Conservation (phyloP, 1,140 invertebrate genomes). For the Papilio aristodemus region DNA sequence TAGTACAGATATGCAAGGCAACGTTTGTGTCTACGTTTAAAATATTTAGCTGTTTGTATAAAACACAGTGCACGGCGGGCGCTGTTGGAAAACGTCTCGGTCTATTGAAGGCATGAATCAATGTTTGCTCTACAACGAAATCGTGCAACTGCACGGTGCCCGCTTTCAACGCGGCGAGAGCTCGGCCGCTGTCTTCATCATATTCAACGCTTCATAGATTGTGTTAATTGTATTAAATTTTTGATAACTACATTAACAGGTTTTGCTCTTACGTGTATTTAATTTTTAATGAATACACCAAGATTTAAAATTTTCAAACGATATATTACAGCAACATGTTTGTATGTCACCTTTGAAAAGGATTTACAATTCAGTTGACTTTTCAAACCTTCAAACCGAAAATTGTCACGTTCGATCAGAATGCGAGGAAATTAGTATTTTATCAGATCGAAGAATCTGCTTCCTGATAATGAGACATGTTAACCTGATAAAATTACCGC, state of each 20-base stretch:
- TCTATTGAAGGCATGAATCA: conserved; percentile 55
- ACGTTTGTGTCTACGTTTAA: background rate
- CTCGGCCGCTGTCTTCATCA: background rate
- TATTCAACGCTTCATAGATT: conserved; percentile 3
- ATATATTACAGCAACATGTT: no score
- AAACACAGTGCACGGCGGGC: background rate
- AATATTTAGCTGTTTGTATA: background rate
- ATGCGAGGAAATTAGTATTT: no score
- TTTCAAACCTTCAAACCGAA: no score
- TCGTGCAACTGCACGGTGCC: conserved; percentile 44
- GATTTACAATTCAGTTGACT: no score
- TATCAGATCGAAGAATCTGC: no score
- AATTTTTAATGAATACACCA: background rate
- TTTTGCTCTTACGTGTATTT: background rate
- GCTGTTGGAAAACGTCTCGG: conserved; percentile 46
- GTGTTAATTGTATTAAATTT: conserved; percentile 9
- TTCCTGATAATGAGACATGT: no score
- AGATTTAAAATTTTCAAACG: background rate
- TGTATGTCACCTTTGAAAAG: no score
- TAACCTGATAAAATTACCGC: no score
- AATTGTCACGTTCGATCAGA: no score
- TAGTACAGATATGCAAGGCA: background rate
- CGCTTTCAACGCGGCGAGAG: conserved; percentile 37
- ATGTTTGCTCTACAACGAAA: conserved; percentile 58
- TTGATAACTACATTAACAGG: background rate